Conservation (phyloP, 2,113 vertebrate genomes). For the Cinclus mexicanus region DNA sequence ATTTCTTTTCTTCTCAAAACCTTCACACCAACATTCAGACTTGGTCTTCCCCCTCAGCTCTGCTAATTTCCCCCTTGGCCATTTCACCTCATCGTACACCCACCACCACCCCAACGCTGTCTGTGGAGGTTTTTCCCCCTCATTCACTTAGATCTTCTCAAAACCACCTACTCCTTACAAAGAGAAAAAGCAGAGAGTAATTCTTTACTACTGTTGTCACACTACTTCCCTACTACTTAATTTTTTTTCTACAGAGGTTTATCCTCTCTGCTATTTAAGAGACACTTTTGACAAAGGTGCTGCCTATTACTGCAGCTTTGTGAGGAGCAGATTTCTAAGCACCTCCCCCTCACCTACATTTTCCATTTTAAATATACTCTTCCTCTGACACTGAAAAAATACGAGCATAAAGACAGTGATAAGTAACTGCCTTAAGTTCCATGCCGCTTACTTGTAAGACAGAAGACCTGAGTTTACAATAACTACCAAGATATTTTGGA, state of each 20-base stretch:
- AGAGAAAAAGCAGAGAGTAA: too few species aligned
- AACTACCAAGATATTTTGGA: background rate
- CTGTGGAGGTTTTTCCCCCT: too few species aligned
- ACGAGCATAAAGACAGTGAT: background rate
- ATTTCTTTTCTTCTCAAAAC: background rate
- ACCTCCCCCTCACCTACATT: background rate
- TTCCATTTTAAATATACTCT: background rate
- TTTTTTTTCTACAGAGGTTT: background rate
- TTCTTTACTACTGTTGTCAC: too few species aligned
- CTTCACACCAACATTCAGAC: background rate
- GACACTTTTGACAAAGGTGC: background rate
- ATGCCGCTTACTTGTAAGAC: fast-evolving
- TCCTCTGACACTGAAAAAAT: background rate
- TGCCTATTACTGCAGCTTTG: background rate
- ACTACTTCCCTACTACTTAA: background rate
- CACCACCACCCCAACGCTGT: background rate
- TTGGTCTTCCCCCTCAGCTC: background rate
- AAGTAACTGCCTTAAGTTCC: background rate
- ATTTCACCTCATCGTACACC: background rate
- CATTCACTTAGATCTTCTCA: background rate
- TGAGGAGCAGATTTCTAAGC: background rate
- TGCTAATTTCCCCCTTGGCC: background rate
- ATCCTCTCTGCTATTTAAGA: background rate
- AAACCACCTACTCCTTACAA: background rate
- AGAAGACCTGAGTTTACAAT: background rate